Conservation (phyloP, 2,888 invertebrate species). For the Amiota minor region DNA sequence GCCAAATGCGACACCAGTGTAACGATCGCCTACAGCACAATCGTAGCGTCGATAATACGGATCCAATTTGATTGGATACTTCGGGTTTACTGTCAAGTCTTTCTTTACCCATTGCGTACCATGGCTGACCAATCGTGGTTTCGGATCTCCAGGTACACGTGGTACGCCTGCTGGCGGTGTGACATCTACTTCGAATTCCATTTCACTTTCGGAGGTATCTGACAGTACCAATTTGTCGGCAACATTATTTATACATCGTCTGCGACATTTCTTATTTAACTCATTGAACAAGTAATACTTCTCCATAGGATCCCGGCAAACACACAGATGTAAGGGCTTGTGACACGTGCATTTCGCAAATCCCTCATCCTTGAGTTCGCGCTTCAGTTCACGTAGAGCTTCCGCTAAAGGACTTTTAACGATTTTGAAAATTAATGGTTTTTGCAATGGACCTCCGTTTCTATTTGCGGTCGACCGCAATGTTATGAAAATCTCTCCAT, state of each 20-base stretch:
- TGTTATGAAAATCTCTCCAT: slow-evolving; percentile 79
- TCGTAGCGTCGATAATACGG: slow-evolving; percentile 61
- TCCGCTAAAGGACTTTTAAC: slow-evolving; percentile 76
- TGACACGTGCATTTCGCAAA: slow-evolving; percentile 76
- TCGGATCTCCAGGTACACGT: slow-evolving; percentile 71
- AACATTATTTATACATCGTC: slow-evolving; percentile 54
- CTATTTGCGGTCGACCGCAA: slow-evolving; percentile 79
- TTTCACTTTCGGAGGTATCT: slow-evolving; percentile 74
- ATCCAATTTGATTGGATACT: slow-evolving; percentile 51
- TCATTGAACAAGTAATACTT: slow-evolving; percentile 74
- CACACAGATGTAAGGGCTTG: slow-evolving; percentile 72
- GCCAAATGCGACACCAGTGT: slow-evolving; percentile 52
- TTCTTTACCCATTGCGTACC: slow-evolving; percentile 78
- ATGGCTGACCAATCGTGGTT: slow-evolving; percentile 75
- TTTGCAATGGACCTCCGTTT: slow-evolving; percentile 78
- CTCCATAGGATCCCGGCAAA: slow-evolving; percentile 61
- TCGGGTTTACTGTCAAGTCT: slow-evolving; percentile 71
- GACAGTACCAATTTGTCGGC: slow-evolving; percentile 61
- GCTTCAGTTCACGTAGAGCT: slow-evolving; percentile 76
- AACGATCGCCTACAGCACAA: slow-evolving; percentile 61
- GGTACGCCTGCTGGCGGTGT: slow-evolving; percentile 80
- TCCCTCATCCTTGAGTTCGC: slow-evolving; percentile 75
- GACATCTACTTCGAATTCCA: slow-evolving; percentile 81
- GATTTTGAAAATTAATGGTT: slow-evolving; percentile 80
- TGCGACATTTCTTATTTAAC: slow-evolving; percentile 74